Evolutionary conservation across 2,113 vertebrate genomes (phyloP), one percentile per base, ranked within the genome.

Genomic region (Sylvia atricapilla): DNA sequence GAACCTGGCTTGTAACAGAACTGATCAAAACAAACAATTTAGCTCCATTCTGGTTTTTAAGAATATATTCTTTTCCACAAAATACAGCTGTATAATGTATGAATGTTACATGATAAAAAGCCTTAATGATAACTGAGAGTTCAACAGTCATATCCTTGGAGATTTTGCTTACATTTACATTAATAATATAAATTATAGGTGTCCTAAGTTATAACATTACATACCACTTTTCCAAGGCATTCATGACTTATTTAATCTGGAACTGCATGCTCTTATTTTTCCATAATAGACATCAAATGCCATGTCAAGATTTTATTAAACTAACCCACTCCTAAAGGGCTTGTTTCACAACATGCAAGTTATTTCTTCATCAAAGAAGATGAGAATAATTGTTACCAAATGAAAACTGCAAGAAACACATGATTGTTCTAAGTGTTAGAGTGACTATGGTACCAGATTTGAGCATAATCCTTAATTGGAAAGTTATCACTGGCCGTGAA

Each of bases 401-500:
- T 53, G 49, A 93, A 95, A 96, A 77, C 72, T 63, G 73, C 7
- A 74, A 77, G 74, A 69, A 87, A 28, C 78, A 50, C 16, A 23
- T 41, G 59, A 73, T 78, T 63, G 31, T 56, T 63, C 21, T 15
- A 25, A 80, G 53, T 58, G 27, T 80, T 50, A 39, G 16, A 37
- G 62, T 74, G 85, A 77, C 82, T 64, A 11, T 78, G 56, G 41
- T 56, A 88, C 39, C 80, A 76, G 75, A 62, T 91, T 87, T 89
- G 72, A 90, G 56, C 72, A 80, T 79, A 83, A 95, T 90, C 84
- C 43, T 95, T 96, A 92, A 90, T 62, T 82, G 63, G 67, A 90
- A 96, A 63, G n/a, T 87, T 95, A 76, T 95, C 79, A n/a, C 68
- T 62, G 93, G 76, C 64, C 66, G 55, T 79, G 77, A 93, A 95